Evolutionary conservation across 2,113 vertebrate species (phyloP).

Genomic region (Oreamnos americanus): DNA sequence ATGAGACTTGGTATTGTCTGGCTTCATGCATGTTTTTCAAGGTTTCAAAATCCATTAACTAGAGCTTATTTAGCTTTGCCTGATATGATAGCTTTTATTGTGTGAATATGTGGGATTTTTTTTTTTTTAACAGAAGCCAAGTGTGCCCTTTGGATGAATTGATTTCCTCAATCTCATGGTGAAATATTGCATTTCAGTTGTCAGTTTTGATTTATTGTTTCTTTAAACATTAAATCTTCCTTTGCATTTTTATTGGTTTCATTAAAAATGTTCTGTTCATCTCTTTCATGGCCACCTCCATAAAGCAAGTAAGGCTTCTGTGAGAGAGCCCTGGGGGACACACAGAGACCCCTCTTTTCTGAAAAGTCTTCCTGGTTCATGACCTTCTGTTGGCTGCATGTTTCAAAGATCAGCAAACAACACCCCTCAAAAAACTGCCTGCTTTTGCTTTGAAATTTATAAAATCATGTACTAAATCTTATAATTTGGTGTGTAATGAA

Average conservation of each 20-base stretch:
- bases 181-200: conserved; percentile 85
- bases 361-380: neutral
- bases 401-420: conserved; percentile 38
- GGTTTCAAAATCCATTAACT: conserved; percentile 8
- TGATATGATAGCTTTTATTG: conserved; percentile 65
- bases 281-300: conserved; percentile 80
- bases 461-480: conserved; percentile 78
- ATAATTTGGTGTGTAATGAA: conserved; percentile 81
- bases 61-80: conserved; percentile 49
- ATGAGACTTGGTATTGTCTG: conserved; percentile 45
- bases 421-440: conserved; percentile 46
- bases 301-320: conserved; percentile 42
- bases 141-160: conserved; percentile 82
- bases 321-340: conserved; percentile 2
- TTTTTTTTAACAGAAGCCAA: conserved; percentile 63
- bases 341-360: neutral
- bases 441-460: conserved; percentile 72
- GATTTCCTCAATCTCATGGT: conserved; percentile 85
- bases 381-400: neutral
- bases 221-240: conserved; percentile 86
- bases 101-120: conserved; percentile 6
- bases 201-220: conserved; percentile 87
- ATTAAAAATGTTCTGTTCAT: conserved; percentile 84
- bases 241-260: conserved; percentile 88
- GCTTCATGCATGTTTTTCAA: conserved; percentile 20